Percentiles rank a stretch among this genome's conserved stretches.
Evolutionary conservation across 2,113 vertebrate species (phyloP).

Genomic region (Struthio camelus): DNA sequence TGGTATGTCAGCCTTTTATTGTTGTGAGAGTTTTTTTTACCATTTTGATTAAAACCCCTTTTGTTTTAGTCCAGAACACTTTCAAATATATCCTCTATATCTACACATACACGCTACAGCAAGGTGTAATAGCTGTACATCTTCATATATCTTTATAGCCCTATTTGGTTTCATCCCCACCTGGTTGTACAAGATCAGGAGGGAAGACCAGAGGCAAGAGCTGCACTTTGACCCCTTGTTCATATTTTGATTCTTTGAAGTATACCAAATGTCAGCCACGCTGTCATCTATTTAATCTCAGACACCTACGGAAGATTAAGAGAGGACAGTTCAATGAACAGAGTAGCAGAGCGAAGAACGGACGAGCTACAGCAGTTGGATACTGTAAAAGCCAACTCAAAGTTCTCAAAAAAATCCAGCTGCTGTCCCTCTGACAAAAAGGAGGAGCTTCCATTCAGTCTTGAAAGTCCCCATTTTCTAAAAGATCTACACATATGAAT

Average conservation of each 20-base stretch:
- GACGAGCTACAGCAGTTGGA: slow-evolving; percentile 49
- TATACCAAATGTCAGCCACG: slow-evolving; percentile 61
- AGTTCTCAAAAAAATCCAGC: slow-evolving; percentile 54
- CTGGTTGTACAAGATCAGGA: slow-evolving; percentile 42
- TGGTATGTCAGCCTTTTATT: not conserved
- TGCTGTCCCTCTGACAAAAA: not conserved
- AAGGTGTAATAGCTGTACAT: not conserved
- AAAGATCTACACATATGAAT: not conserved
- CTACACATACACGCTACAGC: not conserved
- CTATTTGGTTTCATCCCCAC: slow-evolving; percentile 44
- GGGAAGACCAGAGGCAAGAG: slow-evolving; percentile 58
- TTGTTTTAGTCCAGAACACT: slow-evolving; percentile 28
- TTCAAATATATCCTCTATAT: slow-evolving; percentile 10
- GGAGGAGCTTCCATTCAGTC: slow-evolving; percentile 2
- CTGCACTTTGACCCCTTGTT: slow-evolving; percentile 66
- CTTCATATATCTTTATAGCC: slow-evolving; percentile 21
- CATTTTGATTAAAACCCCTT: not conserved
- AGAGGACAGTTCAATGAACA: slow-evolving; percentile 59
- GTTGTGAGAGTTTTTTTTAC: not conserved
- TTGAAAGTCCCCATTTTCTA: slow-evolving; percentile 11
- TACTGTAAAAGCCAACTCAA: slow-evolving; percentile 41
- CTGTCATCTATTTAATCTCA: slow-evolving; percentile 55
- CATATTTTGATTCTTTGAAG: slow-evolving; percentile 68
- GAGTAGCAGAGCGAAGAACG: slow-evolving; percentile 41
- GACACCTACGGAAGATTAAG: slow-evolving; percentile 65